Evolutionary conservation across 2,113 vertebrate species (phyloP), one percentile per base, ranked within the genome.

Genomic region (Eurystomus gularis): DNA sequence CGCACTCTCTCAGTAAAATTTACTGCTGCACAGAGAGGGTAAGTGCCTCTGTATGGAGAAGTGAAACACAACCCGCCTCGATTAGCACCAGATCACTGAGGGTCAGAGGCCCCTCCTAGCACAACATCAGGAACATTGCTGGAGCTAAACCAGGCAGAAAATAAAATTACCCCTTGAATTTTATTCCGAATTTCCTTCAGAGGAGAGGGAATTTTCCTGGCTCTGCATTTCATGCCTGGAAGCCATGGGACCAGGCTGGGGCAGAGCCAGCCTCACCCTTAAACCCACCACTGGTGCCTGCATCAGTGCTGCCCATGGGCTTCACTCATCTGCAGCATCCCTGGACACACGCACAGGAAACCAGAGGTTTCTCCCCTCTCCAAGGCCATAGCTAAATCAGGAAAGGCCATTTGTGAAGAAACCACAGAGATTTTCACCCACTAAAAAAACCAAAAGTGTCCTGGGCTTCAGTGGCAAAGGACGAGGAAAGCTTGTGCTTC

Each of bases 281-380:
- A 23, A 40, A 54, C 7, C 24, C 17, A 5, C 29, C 6, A 2
- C 9, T 3, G 26, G 37, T 33, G 31, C 29, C 33, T 25, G 13
- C 9, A 33, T 6, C 52, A 60, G 52, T 23, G 3, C 37, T 60
- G 48, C 44, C 66, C 11, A 0, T 1, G 33, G 8, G 24, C 57
- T 58, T 58, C 48, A 20, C 12, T 8, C 2, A 1, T 4, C 35
- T 60, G 42, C 42, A 40, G 46, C 86, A 49, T 5, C 33, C n/a
- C 0, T 0, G 44, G 82, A 31, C 13, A 82, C 68, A 49, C 1
- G 2, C 60, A 39, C 0, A 1, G 5, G 11, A 35, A 58, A 7
- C 33, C 11, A 17, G 17, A 58, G 6, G 13, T 19, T 81, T 62
- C 14, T 29, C 6, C 6, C 11, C 18, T 68, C 26, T 60, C 18